A percentile compares a stretch with the other conserved stretches of the same genome.
These are phyloP conservation scores for Yponomeuta sedellus DNA, from an alignment of 2,888 invertebrate genomes.

Conservation along the genomic window DNA sequence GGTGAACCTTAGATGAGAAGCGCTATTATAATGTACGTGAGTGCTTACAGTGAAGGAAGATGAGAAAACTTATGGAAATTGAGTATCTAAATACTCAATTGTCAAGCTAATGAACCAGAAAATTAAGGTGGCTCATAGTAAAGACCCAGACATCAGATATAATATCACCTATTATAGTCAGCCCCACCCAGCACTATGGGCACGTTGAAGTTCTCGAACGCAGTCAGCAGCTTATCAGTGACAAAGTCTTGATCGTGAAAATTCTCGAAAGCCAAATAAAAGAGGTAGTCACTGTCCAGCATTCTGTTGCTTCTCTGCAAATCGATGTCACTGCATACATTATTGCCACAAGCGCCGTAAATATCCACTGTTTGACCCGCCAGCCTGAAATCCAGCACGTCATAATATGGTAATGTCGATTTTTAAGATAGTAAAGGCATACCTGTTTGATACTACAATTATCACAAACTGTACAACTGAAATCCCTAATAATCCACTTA, in stretches of 20 bases:
- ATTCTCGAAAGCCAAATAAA: slow-evolving; percentile 31
- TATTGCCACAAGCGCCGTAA: slow-evolving; percentile 21
- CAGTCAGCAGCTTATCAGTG: slow-evolving; percentile 27
- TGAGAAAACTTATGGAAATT: too few species aligned
- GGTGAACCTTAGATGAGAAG: too few species aligned
- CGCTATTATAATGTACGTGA: too few species aligned
- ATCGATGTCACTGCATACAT: slow-evolving; percentile 18
- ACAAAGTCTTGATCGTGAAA: slow-evolving; percentile 28
- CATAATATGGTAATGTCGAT: slow-evolving; percentile 17
- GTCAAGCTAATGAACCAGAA: neutral
- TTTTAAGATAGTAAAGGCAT: too few species aligned
- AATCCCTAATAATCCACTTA: too few species aligned
- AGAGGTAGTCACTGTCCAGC: slow-evolving; percentile 25
- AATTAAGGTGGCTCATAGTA: too few species aligned
- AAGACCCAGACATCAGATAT: too few species aligned
- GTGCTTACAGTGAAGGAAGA: too few species aligned
- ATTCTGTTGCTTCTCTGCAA: slow-evolving; percentile 18
- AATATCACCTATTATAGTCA: slow-evolving; percentile 53
- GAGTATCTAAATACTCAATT: too few species aligned
- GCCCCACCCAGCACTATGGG: slow-evolving; percentile 78
- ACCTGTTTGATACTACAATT: too few species aligned
- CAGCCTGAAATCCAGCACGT: slow-evolving; percentile 28
- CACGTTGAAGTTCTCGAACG: slow-evolving; percentile 67
- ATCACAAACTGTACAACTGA: too few species aligned
- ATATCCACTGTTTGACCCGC: slow-evolving; percentile 35